Conservation (phyloP, 2,797 vertebrate genomes). For the Hirundo rustica region DNA sequence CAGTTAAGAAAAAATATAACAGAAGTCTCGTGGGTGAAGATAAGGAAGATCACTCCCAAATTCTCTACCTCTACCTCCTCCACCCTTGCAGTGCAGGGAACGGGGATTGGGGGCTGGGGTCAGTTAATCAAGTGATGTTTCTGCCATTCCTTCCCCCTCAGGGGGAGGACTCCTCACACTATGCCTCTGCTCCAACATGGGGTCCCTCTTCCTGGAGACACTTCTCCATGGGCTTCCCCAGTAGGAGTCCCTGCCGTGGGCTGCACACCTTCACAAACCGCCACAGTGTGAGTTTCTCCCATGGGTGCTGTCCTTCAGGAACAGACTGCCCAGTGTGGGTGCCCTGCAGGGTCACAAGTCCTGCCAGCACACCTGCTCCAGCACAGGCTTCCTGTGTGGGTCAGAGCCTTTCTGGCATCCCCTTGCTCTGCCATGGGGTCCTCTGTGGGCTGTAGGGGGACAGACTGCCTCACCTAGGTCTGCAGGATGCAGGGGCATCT, state of each 20-base stretch:
- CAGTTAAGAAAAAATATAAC: not conserved
- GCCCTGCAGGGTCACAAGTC: not conserved
- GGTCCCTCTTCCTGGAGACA: not conserved
- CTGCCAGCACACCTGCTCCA: not conserved
- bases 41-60: not conserved
- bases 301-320: not conserved
- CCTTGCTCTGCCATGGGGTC: not conserved
- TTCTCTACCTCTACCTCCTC: not conserved
- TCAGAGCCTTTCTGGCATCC: not conserved
- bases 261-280: not conserved
- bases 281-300: not conserved
- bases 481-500: not conserved
- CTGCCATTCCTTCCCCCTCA: not conserved
- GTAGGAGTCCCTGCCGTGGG: not conserved
- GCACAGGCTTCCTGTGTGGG: fast-evolving
- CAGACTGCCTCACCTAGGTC: not conserved
- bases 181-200: not conserved
- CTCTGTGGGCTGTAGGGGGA: not conserved
- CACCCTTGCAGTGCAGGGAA: not conserved
- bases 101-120: not conserved
- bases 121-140: not conserved
- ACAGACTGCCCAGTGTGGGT: not conserved
- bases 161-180: not conserved
- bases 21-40: not conserved
- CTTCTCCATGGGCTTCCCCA: not conserved